phyloP scores from a whole-genome alignment of 37 sponge, comb jelly and placozoan genomes.

The Dysidea cf. avara region DNA sequence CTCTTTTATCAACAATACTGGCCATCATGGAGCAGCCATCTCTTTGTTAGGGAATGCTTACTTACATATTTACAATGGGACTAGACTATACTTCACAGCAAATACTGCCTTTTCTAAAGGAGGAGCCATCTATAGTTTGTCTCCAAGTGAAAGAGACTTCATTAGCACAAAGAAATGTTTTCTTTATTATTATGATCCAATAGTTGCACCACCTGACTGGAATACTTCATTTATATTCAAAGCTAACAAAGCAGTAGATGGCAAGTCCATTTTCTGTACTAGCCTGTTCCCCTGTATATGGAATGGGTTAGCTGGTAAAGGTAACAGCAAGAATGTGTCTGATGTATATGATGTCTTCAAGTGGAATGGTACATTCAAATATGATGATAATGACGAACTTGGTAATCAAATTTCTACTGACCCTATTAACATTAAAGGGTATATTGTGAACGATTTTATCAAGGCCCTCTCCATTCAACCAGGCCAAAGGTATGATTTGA shows the following conservation, averaged over 20 bases:
- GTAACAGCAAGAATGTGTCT: no score
- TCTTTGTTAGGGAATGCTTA: slow-evolving; percentile 7
- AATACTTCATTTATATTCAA: slow-evolving; percentile 2
- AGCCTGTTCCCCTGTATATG: no score
- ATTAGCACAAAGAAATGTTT: slow-evolving; percentile 9
- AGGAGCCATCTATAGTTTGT: slow-evolving; percentile 17
- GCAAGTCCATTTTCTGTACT: no score
- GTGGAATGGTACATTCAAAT: not conserved
- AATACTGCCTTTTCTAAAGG: slow-evolving; percentile 14
- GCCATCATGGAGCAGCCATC: slow-evolving; percentile 19
- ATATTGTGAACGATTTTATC: no score
- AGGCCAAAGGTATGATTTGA: no score
- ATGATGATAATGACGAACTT: not conserved
- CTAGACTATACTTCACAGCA: not conserved
- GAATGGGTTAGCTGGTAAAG: no score
- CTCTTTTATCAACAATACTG: slow-evolving; percentile 1
- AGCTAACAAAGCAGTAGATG: slow-evolving; percentile 25
- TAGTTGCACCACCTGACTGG: slow-evolving; percentile 8
- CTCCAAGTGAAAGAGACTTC: not conserved
- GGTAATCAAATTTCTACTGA: not conserved
- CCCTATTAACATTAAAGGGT: not conserved
- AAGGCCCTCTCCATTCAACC: no score
- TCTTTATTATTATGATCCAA: slow-evolving; percentile 1
- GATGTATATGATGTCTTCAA: not conserved
- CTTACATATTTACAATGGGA: not conserved